Evolutionary conservation across 2,888 invertebrate species (phyloP), one percentile per base, ranked within the genome.

Genomic region (Clepsis dumicolana): DNA sequence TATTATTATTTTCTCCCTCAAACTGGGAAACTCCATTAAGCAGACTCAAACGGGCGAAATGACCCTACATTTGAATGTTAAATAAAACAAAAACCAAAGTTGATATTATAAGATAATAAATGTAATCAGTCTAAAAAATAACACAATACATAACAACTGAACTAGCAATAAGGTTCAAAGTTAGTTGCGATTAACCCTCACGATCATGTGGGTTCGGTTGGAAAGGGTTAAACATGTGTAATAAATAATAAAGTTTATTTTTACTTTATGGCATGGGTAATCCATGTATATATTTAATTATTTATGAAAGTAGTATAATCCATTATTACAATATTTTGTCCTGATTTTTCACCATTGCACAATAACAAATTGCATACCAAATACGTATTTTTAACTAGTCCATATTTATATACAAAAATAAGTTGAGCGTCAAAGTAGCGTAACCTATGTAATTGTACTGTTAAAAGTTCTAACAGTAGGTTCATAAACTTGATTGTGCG

Each of bases 171-270:
- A n/a, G n/a, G n/a, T n/a, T n/a, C n/a, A n/a, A n/a, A n/a, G n/a
- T n/a, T n/a, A n/a, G n/a, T n/a, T n/a, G n/a, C n/a, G n/a, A n/a
- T n/a, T n/a, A n/a, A n/a, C n/a, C n/a, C n/a, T n/a, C n/a, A n/a
- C n/a, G n/a, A n/a, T n/a, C n/a, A n/a, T n/a, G n/a, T n/a, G n/a
- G n/a, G n/a, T n/a, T n/a, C n/a, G n/a, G n/a, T n/a, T n/a, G n/a
- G n/a, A n/a, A n/a, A n/a, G n/a, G n/a, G n/a, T 82, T 64, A 67
- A 57, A 56, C 50, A 66, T 61, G 18, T 54, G 18, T 18, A 66
- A 66, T 66, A 66, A 66, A 67, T 67, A 67, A 53, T 67, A n/a
- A n/a, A n/a, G 21, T 60, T n/a, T 67, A 50, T 57, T 44, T 66
- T 48, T 48, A 61, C 48, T 62, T 48, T 32, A 53, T 54, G 61